Evolutionary conservation across 2,113 vertebrate species (phyloP), one percentile per base, ranked within the genome.

Genomic region (Panthera uncia): DNA sequence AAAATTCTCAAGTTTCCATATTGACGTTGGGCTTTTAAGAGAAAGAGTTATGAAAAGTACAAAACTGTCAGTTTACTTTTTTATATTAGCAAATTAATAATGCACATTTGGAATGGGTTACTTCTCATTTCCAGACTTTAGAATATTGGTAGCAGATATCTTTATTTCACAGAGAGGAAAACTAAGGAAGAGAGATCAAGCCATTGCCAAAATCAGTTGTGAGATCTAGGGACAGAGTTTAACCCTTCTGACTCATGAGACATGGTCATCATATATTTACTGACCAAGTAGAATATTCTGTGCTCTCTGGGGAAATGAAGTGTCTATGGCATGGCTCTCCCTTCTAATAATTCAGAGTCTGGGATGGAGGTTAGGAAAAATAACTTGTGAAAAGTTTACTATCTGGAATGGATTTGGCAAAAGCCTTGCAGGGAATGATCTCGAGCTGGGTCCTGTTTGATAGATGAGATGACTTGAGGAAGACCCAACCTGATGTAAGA

Each of bases 191-290:
- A 94, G 68, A 92, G 89, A 74, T 82, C 48, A 33, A n/a, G 27
- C 83, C 27, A 76, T 52, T 89, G 74, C 50, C 61, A 87, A 55
- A 91, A 41, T 81, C 33, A 78, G 31, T 86, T 89, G 71, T 71
- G 76, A 96, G 48, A 76, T 96, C 45, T 81, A 89, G 66, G 86
- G 76, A 74, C 85, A 71, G 66, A 91, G 29, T 82, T 93, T 82
- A 92, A 93, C 16, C 27, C 33, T 88, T 94, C 61, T 71, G 69
- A 93, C 86, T 94, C 91, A 91, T 95, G 19, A 94, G 87, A 97
- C 33, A 33, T 50, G 23, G 33, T 76, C 69, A 84, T 94, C 63
- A 80, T 18, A 25, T 93, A 52, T n/a, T 89, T 66, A 94, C 52
- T 96, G 41, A 63, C 48, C 68, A 55, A 16, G 29, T 83, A 84